Conservation (phyloP, 2,888 invertebrate species). For the Bedellia somnulentella region DNA sequence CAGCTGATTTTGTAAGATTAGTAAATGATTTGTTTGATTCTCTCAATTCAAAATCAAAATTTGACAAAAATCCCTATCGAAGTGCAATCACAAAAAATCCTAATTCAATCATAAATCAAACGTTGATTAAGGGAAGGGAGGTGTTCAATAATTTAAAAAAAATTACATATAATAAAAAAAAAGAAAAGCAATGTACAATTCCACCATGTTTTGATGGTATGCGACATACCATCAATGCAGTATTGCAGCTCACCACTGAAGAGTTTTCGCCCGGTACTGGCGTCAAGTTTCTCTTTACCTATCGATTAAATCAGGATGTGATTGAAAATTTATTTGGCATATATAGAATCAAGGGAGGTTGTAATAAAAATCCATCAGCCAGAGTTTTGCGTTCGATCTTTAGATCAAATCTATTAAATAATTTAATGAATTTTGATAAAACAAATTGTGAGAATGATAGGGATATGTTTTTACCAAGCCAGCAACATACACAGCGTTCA, state of each 20-base stretch:
- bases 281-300: neutral
- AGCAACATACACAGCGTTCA: neutral
- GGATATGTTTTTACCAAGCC: neutral
- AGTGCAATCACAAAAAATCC: neutral
- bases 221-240: neutral
- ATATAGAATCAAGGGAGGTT: neutral
- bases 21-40: conserved; percentile 1
- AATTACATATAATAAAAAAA: neutral
- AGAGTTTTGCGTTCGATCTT: neutral
- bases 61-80: neutral
- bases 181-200: neutral
- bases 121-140: neutral
- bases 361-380: conserved; percentile 1
- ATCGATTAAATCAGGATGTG: neutral
- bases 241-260: neutral
- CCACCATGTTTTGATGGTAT: conserved; percentile 1
- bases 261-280: too few relatives aligned
- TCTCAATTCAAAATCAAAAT: neutral
- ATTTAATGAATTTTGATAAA: too few relatives aligned
- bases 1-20: neutral
- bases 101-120: neutral
- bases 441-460: neutral
- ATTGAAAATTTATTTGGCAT: neutral
- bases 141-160: neutral
- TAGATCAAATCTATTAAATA: conserved; percentile 1